phyloP scores from a whole-genome alignment of 2,113 vertebrate genomes.

The Mola mola region DNA sequence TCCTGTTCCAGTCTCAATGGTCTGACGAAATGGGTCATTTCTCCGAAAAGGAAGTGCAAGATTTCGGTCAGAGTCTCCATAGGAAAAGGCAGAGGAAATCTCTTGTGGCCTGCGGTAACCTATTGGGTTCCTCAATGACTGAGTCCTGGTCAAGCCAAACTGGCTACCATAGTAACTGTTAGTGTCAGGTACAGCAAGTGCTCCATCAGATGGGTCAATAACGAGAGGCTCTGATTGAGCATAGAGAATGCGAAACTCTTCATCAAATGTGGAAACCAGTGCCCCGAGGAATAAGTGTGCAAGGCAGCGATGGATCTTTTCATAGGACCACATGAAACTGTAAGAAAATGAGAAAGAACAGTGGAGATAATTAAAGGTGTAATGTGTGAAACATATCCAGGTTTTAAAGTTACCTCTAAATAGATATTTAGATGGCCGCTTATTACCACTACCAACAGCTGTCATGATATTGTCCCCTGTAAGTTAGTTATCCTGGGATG shows the following conservation, averaged over 20 bases:
- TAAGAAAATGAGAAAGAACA: slow-evolving; percentile 39
- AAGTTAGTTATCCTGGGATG: too few species aligned
- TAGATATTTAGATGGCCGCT: too few species aligned
- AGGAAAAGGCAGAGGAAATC: slow-evolving; percentile 80
- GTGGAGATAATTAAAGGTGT: neutral
- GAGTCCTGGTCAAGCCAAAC: slow-evolving; percentile 80
- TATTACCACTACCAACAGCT: too few species aligned
- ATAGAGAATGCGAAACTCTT: slow-evolving; percentile 96
- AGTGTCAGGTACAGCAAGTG: slow-evolving; percentile 63
- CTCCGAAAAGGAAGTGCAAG: slow-evolving; percentile 85
- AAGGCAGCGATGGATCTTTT: slow-evolving; percentile 98
- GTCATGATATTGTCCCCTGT: too few species aligned
- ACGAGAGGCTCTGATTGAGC: slow-evolving; percentile 94
- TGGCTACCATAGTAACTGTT: slow-evolving; percentile 74
- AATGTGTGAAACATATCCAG: too few species aligned
- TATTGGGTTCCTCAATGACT: slow-evolving; percentile 81
- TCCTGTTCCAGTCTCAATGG: slow-evolving; percentile 68
- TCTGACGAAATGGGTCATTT: slow-evolving; percentile 85
- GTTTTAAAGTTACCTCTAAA: too few species aligned
- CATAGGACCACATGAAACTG: slow-evolving; percentile 99
- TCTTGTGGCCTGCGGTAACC: slow-evolving; percentile 76
- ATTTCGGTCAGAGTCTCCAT: slow-evolving; percentile 83
- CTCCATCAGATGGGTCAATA: slow-evolving; percentile 84
- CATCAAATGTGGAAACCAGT: slow-evolving; percentile 93
- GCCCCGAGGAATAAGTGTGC: slow-evolving; percentile 96